Conservation (phyloP, 2,888 invertebrate species). For the Nomada fabriciana region DNA sequence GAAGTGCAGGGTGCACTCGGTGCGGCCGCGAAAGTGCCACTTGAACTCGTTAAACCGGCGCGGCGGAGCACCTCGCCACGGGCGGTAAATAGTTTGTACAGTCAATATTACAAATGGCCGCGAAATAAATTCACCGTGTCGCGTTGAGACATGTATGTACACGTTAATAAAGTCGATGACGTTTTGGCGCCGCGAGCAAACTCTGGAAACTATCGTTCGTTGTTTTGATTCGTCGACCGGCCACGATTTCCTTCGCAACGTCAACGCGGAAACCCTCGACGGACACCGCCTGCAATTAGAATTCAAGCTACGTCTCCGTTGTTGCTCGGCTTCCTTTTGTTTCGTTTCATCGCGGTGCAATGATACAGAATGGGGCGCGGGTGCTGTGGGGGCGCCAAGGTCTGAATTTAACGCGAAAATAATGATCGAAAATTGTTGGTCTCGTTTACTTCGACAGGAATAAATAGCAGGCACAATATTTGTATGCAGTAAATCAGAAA, state of each 20-base stretch:
- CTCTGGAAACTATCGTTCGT: not conserved
- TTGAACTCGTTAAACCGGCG: slow-evolving; percentile 52
- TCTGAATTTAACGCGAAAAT: slow-evolving; percentile 16
- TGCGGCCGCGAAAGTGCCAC: slow-evolving; percentile 41
- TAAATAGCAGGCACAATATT: too few relatives aligned
- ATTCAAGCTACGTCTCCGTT: slow-evolving; percentile 4
- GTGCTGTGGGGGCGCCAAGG: too few relatives aligned
- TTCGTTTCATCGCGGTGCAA: not conserved
- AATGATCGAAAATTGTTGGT: not conserved
- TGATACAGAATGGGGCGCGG: too few relatives aligned
- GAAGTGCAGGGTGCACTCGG: slow-evolving; percentile 27
- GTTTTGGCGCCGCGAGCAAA: not conserved
- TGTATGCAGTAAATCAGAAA: not conserved
- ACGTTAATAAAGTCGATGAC: slow-evolving; percentile 22
- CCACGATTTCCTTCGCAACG: slow-evolving; percentile 31
- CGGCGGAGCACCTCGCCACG: slow-evolving; percentile 35
- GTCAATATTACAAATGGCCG: slow-evolving; percentile 60
- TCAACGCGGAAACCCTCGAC: slow-evolving; percentile 14
- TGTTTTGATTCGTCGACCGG: slow-evolving; percentile 1
- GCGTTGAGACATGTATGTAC: not conserved
- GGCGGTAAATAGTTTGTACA: slow-evolving; percentile 53
- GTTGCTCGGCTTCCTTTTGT: slow-evolving; percentile 2
- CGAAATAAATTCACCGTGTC: slow-evolving; percentile 54
- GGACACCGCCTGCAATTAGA: slow-evolving; percentile 30
- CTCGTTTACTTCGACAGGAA: too few relatives aligned